Conservation (phyloP, 2,888 invertebrate genomes). For the Tortricodes alternella region DNA sequence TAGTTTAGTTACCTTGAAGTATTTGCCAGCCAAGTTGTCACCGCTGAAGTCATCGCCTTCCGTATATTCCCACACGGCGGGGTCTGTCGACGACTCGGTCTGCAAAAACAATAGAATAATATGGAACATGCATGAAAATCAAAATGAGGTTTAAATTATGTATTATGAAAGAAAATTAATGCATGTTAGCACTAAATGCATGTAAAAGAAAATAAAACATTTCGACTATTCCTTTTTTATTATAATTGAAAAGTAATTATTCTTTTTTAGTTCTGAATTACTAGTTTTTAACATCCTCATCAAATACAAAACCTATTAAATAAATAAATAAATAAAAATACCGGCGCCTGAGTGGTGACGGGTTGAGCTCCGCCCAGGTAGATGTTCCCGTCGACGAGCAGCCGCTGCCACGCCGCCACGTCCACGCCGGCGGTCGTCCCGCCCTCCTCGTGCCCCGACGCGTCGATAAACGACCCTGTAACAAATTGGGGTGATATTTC, state of each 20-base stretch:
- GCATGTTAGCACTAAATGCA: no score
- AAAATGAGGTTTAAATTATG: no score
- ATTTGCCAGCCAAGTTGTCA: slow-evolving; percentile 70
- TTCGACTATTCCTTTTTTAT: no score
- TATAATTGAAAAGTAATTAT: no score
- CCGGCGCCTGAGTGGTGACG: slow-evolving; percentile 33
- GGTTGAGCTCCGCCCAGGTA: slow-evolving; percentile 63
- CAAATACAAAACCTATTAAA: no score
- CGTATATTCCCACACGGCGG: slow-evolving; percentile 58
- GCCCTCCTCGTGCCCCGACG: slow-evolving; percentile 74
- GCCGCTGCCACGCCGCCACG: slow-evolving; percentile 72
- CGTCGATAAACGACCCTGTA: slow-evolving; percentile 65
- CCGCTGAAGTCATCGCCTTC: slow-evolving; percentile 63
- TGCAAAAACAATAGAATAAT: background rate
- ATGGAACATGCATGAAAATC: no score
- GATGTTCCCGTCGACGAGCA: slow-evolving; percentile 70
- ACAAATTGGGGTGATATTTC: no score
- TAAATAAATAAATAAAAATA: no score
- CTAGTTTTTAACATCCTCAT: no score
- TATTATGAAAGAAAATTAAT: no score
- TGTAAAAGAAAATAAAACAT: no score
- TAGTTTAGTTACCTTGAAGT: slow-evolving; percentile 63
- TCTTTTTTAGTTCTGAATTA: no score
- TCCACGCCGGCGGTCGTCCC: slow-evolving; percentile 76
- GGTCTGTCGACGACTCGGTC: slow-evolving; percentile 60